Conservation (phyloP, 2,113 vertebrate genomes). For the Anguilla japonica region DNA sequence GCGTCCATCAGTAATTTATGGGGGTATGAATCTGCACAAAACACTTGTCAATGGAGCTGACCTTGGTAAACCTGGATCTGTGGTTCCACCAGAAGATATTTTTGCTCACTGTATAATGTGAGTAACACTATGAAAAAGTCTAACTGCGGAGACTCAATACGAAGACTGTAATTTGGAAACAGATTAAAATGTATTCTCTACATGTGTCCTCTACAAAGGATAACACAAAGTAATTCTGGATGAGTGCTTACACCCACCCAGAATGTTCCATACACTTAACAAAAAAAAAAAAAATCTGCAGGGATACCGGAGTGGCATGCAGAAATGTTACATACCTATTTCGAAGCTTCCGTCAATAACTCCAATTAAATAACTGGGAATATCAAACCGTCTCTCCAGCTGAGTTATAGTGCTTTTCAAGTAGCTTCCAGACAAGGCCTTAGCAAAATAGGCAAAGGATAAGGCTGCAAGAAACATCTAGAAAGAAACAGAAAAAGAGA, state of each 20-base stretch:
- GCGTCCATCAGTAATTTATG: neutral
- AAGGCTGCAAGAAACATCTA: constrained; percentile 87
- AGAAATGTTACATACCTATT: constrained; percentile 78
- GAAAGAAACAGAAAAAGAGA: constrained; percentile 20
- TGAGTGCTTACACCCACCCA: too few species aligned
- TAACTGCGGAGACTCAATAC: neutral
- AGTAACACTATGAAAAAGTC: neutral
- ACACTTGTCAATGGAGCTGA: neutral
- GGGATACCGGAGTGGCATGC: neutral
- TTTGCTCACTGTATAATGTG: neutral
- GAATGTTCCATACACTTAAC: neutral
- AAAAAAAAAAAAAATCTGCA: neutral
- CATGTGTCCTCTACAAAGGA: neutral
- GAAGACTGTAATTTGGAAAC: neutral
- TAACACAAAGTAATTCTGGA: neutral
- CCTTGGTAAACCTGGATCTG: neutral
- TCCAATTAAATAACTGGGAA: constrained; percentile 89
- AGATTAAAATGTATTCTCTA: neutral
- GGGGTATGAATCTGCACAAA: neutral
- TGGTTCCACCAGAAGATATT: constrained; percentile 40
- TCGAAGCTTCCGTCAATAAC: constrained; percentile 94
- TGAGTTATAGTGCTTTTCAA: constrained; percentile 95
- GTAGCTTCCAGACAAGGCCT: constrained; percentile 88
- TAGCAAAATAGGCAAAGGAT: constrained; percentile 91
- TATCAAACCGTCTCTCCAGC: constrained; percentile 91